Percentiles rank a stretch among this genome's conserved stretches.
Conservation (phyloP, 2,113 vertebrate genomes). For the Pteruthius melanotis region DNA sequence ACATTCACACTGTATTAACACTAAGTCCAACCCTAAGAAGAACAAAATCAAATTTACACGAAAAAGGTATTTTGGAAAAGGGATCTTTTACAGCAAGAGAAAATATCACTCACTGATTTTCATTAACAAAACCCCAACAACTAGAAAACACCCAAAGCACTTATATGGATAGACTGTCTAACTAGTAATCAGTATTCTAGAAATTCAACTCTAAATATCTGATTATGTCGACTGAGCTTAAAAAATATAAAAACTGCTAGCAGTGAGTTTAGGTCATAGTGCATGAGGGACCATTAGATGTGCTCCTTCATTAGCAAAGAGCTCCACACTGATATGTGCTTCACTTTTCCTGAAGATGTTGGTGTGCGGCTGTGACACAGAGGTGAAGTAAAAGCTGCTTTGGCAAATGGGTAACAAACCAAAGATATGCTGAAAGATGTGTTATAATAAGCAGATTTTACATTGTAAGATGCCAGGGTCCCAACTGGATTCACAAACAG, state of each 20-base stretch:
- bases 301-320: neutral
- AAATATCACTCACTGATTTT: neutral
- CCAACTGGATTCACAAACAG: neutral
- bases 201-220: neutral
- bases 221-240: neutral
- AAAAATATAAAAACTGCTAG: neutral
- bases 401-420: neutral
- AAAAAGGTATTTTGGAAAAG: neutral
- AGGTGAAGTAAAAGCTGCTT: constrained; percentile 6
- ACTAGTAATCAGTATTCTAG: neutral
- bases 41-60: neutral
- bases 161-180: neutral
- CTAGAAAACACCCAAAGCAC: neutral
- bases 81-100: neutral
- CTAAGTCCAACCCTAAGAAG: neutral
- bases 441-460: neutral
- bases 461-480: neutral
- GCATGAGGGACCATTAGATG: neutral
- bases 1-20: neutral
- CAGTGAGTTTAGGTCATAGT: neutral
- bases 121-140: neutral
- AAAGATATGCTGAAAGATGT: neutral
- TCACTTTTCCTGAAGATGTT: neutral
- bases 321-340: neutral
- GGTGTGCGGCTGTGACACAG: neutral